Conservation (phyloP, 2,888 invertebrate species). For the Caenorhabditis sulstoni region DNA sequence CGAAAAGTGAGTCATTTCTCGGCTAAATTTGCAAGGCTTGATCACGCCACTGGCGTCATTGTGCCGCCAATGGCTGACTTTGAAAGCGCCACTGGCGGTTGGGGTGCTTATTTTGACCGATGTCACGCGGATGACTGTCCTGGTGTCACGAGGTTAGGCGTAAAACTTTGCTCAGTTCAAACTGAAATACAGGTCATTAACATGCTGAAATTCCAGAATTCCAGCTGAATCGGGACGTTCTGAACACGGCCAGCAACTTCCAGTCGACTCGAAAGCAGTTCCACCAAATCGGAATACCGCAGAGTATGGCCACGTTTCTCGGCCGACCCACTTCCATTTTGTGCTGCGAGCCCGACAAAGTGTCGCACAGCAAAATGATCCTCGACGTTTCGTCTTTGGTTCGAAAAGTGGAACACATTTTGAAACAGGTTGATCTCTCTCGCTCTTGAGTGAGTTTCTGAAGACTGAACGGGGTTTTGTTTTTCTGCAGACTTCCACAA, state of each 20-base stretch:
- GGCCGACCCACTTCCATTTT: slow-evolving; percentile 8
- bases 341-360: slow-evolving; percentile 14
- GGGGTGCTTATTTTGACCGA: background rate
- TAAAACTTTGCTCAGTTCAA: too few relatives aligned
- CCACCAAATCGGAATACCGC: background rate
- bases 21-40: too few relatives aligned
- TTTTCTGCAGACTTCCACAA: too few relatives aligned
- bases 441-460: too few relatives aligned
- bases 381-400: slow-evolving; percentile 13
- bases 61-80: too few relatives aligned
- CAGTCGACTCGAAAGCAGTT: background rate
- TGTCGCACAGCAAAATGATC: slow-evolving; percentile 6
- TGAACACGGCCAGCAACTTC: slow-evolving; percentile 11
- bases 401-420: slow-evolving; percentile 3
- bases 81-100: background rate
- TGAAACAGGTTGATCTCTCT: background rate
- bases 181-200: too few relatives aligned
- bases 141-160: too few relatives aligned
- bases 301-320: slow-evolving; percentile 1
- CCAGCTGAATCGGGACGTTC: slow-evolving; percentile 11
- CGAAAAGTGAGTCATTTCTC: slow-evolving; percentile 14
- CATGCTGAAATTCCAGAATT: slow-evolving; percentile 9
- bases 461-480: too few relatives aligned
- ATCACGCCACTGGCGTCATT: too few relatives aligned
- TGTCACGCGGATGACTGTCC: too few relatives aligned